Percentiles rank a stretch among this genome's conserved stretches.
phyloP scores from a whole-genome alignment of 2,797 vertebrate genomes.

The Oryzias dopingdopingensis region DNA sequence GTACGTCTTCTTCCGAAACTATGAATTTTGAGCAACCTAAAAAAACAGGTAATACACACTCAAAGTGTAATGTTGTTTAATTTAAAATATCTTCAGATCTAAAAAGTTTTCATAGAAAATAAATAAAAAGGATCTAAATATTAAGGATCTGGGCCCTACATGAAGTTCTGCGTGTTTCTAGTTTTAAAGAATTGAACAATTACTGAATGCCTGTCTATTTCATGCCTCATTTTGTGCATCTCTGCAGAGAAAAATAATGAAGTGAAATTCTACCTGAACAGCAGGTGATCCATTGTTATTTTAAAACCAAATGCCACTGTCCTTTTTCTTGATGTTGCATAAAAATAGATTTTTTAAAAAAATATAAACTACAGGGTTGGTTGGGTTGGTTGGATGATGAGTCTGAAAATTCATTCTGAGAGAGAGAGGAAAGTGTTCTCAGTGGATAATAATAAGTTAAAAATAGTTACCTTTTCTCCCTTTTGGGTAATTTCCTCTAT shows the following conservation, averaged over 20 bases:
- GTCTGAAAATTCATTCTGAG: constrained; percentile 19
- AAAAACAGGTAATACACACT: not conserved
- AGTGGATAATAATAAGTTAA: constrained; percentile 15
- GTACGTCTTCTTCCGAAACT: not conserved
- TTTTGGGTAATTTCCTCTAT: constrained; percentile 68
- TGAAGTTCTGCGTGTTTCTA: constrained; percentile 31
- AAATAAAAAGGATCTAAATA: not conserved
- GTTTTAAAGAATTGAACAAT: constrained; percentile 30
- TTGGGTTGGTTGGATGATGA: constrained; percentile 6
- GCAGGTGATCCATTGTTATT: constrained; percentile 41
- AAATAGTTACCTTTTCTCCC: constrained; percentile 85
- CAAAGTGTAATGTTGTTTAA: constrained; percentile 8
- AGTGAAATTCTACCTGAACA: constrained; percentile 27
- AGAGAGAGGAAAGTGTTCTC: constrained; percentile 5
- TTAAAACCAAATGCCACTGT: constrained; percentile 32
- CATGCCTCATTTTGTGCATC: constrained; percentile 19
- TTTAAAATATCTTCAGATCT: constrained; percentile 2
- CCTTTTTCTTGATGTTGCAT: constrained; percentile 20
- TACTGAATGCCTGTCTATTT: constrained; percentile 25
- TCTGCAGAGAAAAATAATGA: constrained; percentile 16
- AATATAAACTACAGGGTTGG: constrained; percentile 14
- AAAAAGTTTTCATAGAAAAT: not conserved
- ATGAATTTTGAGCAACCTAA: not conserved
- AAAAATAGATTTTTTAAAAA: constrained; percentile 6
- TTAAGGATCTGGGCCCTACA: constrained; percentile 19